phyloP scores from a whole-genome alignment of 35 echinoderm and acorn worm genomes.

The Acanthaster planci region DNA sequence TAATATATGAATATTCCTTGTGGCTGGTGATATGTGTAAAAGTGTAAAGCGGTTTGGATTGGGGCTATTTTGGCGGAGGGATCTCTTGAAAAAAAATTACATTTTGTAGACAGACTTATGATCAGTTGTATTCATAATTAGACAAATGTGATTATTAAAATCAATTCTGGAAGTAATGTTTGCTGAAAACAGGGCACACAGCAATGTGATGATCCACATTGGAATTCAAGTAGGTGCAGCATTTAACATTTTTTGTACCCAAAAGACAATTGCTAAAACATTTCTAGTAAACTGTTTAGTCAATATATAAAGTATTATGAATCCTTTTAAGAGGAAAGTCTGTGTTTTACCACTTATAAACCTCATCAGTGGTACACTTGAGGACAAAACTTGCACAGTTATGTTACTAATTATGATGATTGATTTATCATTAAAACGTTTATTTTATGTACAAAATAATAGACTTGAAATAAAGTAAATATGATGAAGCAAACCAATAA shows the following conservation, averaged over 20 bases:
- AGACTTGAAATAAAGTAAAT: neutral
- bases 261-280: no score
- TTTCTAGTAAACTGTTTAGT: neutral
- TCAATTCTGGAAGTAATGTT: no score
- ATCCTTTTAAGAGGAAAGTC: neutral
- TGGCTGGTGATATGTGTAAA: slow-evolving; percentile 16
- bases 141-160: no score
- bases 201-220: no score
- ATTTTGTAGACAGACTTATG: neutral
- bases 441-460: slow-evolving; percentile 31
- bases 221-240: no score
- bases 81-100: neutral
- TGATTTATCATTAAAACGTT: neutral
- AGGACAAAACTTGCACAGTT: neutral
- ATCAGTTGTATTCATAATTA: neutral
- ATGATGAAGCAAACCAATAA: slow-evolving; percentile 11
- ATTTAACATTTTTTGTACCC: no score
- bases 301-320: neutral
- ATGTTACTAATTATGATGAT: slow-evolving; percentile 5
- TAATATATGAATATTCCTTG: slow-evolving; percentile 21
- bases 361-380: neutral
- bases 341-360: neutral
- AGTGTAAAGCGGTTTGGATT: neutral
- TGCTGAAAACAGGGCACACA: no score
- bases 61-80: neutral